Conservation (phyloP, 2,113 vertebrate genomes). For the Gallinago undulata region DNA sequence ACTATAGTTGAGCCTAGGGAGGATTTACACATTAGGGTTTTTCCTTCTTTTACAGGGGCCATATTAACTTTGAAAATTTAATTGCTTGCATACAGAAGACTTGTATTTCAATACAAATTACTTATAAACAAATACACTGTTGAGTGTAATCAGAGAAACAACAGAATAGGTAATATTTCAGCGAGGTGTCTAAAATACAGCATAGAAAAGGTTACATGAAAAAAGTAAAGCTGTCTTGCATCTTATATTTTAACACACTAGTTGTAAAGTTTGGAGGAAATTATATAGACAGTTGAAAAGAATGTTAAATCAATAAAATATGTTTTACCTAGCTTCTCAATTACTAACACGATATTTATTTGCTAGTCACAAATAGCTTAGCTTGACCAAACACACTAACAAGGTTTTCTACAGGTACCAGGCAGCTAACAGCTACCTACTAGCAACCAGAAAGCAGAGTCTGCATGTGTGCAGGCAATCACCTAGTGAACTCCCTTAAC, state of each 20-base stretch:
- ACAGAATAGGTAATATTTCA: not conserved
- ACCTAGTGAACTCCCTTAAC: not conserved
- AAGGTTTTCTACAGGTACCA: not conserved
- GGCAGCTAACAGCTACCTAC: not conserved
- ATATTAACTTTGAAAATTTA: not conserved
- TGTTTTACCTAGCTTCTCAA: not conserved
- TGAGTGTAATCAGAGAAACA: not conserved
- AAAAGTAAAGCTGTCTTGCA: not conserved
- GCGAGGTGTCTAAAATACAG: not conserved
- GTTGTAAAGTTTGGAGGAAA: not conserved
- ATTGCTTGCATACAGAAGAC: not conserved
- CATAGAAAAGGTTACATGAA: not conserved
- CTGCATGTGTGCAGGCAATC: not conserved
- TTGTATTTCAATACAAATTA: not conserved
- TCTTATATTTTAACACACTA: not conserved
- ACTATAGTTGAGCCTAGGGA: not conserved
- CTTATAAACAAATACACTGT: not conserved
- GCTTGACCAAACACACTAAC: not conserved
- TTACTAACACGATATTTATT: not conserved
- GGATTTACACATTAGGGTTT: not conserved
- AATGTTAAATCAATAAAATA: not conserved
- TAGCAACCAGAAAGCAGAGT: not conserved
- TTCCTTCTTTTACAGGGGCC: not conserved
- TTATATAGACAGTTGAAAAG: accelerated
- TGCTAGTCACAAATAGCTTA: not conserved